Evolutionary conservation across 2,797 vertebrate genomes (phyloP), one percentile per base, ranked within the genome.

Genomic region (Pitangus sulphuratus): DNA sequence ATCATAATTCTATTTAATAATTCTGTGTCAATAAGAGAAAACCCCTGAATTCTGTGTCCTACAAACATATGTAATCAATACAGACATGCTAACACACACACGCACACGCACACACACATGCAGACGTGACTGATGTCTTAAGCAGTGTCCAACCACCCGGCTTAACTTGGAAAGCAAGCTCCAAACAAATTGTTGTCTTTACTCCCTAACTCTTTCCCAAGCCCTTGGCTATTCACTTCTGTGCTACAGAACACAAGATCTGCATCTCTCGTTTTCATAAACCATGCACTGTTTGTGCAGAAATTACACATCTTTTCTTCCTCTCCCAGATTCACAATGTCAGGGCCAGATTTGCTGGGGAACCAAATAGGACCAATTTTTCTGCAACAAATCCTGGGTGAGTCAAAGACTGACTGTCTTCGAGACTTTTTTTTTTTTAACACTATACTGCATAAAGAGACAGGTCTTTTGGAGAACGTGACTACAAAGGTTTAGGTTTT

Each of bases 161-260:
- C 70, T 76, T 75, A 37, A 90, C 48, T 6, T 68, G 62, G 66
- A 85, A 81, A 50, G 84, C 65, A 76, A 84, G 78, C 37, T 47
- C 69, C 69, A 78, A 87, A 83, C 37, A 57, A 74, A 62, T 7
- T 30, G 31, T 50, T 19, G 4, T 44, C 69, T 69, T 57, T 39
- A 48, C 31, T 42, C 84, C 17, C n/a, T 18, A 50, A 75, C 30
- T 45, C 76, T 62, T 54, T 33, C 69, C 15, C 39, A 54, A 58
- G 30, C 15, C 35, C 72, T 86, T 31, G 31, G 69, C 40, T 65
- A 81, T 51, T 76, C 76, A 44, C 9, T 4, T 12, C 48, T 47
- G 28, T 47, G 53, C 79, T 78, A n/a, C 0, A 39, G 20, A 80
- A 74, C 48, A 64, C 39, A 77, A 0, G 0, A 77, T 15, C 30